These are phyloP conservation scores for Thamnaconus septentrionalis DNA, from an alignment of 2,113 vertebrate species.

Conservation along the genomic window DNA sequence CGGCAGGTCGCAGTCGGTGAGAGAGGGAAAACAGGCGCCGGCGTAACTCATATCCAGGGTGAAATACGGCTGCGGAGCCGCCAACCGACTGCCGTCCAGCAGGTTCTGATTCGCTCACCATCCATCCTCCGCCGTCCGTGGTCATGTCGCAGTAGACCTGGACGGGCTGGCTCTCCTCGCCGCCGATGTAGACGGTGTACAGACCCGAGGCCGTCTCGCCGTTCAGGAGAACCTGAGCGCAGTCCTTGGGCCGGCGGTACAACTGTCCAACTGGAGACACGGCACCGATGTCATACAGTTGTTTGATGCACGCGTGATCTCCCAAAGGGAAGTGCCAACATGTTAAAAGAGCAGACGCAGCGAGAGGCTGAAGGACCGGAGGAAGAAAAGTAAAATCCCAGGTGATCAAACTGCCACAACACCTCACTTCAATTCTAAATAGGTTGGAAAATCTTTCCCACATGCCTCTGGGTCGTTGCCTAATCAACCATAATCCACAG, in stretches of 20 bases:
- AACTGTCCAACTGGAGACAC: conserved; percentile 71
- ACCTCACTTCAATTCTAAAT: conserved; percentile 6
- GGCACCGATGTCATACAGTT: not conserved
- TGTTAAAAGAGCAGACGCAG: not conserved
- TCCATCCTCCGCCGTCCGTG: conserved; percentile 92
- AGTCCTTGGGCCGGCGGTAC: conserved; percentile 85
- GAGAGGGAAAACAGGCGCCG: not conserved
- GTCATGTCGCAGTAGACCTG: conserved; percentile 94
- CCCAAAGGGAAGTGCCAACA: conserved; percentile 11
- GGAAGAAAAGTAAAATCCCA: conserved; percentile 28
- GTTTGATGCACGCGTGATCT: too few species aligned
- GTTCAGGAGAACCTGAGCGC: conserved; percentile 87
- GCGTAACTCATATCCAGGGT: not conserved
- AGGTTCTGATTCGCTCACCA: conserved; percentile 75
- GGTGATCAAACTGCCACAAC: conserved; percentile 27
- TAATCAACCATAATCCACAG: not conserved
- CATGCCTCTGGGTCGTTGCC: not conserved
- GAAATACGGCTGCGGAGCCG: not conserved
- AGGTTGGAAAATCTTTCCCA: conserved; percentile 2
- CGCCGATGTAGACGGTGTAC: conserved; percentile 85
- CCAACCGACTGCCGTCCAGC: conserved; percentile 1
- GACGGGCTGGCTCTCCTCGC: conserved; percentile 81
- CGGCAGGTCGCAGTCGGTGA: not conserved
- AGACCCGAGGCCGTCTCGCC: conserved; percentile 86
- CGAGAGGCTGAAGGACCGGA: conserved; percentile 1